Percentiles rank a stretch among this genome's conserved stretches.
Conservation (phyloP, 1,140 invertebrate species). For the Cyphomyrmex costatus region DNA sequence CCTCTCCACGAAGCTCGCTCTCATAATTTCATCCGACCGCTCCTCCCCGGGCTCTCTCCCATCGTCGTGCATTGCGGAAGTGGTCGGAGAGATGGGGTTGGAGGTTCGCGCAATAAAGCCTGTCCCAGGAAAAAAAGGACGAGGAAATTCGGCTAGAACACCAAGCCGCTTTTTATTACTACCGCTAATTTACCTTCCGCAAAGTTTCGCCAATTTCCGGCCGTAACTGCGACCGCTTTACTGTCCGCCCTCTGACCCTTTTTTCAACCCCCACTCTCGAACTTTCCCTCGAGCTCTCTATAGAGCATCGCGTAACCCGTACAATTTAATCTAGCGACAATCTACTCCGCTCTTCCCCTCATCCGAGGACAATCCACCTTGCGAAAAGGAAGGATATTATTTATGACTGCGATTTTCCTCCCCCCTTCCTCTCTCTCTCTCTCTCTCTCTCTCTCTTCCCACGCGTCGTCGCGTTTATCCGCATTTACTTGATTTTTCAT, state of each 20-base stretch:
- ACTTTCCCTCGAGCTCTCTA: background rate
- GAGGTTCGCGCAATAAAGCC: slow-evolving; percentile 53
- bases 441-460: background rate
- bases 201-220: slow-evolving; percentile 75
- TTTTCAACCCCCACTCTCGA: background rate
- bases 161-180: slow-evolving; percentile 72
- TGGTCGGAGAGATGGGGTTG: slow-evolving; percentile 2
- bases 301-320: slow-evolving; percentile 38
- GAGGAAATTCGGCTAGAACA: slow-evolving; percentile 61
- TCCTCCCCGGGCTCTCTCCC: background rate
- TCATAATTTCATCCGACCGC: slow-evolving; percentile 64
- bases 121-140: slow-evolving; percentile 26
- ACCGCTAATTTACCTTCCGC: slow-evolving; percentile 74
- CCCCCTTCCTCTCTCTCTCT: background rate
- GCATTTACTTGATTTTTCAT: slow-evolving; percentile 24
- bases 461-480: background rate
- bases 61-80: slow-evolving; percentile 23
- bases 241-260: slow-evolving; percentile 51
- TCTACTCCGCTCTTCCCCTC: slow-evolving; percentile 13
- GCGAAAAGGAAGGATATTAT: slow-evolving; percentile 40
- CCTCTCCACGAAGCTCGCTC: slow-evolving; percentile 36
- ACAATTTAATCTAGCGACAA: slow-evolving; percentile 68
- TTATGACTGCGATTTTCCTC: background rate
- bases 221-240: slow-evolving; percentile 66
- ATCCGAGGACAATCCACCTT: slow-evolving; percentile 14